Base-by-base conservation (phyloP, 2,113 vertebrate genomes). In the Centrocercus urophasianus region DNA sequence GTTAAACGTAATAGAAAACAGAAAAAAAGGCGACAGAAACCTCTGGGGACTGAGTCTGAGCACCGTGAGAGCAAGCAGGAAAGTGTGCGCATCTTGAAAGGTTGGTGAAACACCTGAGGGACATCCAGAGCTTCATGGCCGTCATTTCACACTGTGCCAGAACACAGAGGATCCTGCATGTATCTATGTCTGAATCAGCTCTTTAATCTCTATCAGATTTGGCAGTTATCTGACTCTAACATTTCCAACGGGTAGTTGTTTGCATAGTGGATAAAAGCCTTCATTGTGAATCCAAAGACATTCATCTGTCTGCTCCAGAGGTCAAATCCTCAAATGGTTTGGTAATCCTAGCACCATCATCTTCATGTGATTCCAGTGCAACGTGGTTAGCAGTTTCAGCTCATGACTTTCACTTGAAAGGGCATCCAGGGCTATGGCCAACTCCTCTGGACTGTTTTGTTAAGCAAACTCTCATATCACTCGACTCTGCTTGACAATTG, bases 401-500 rank as follows among this genome's bases (percentile, higher is more conserved):
- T 59, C 69, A 48, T 30, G 72, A 72, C 86, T 96, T 93, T 47
- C 74, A 50, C 67, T 59, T 92, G 82, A 74, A 81, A 88, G 38
- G 47, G 22, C 50, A 73, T 74, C 83, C 83, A 83, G 73, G 47
- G 60, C 69, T 83, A 47, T 0, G 1, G 40, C 83, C 86, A 67
- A 88, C 42, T 72, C 69, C 76, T 90, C 95, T 86, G 52, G 90
- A 74, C 60, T 78, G 47, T 70, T 90, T 59, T 7, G 28, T 92
- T 88, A 73, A 87, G 80, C 83, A 93, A 94, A 93, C 86, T 94
- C 59, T 59, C 4, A 0, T 93, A 93, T 95, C 95, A 88, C 89
- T 78, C 90, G 89, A 88, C 94, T 95, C 95, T 95, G 75, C 93
- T 94, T 95, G 93, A 91, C 38, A 94, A 63, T 93, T 96, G 89